Conservation (phyloP, 2,888 invertebrate species). For the Cephus pulcher region DNA sequence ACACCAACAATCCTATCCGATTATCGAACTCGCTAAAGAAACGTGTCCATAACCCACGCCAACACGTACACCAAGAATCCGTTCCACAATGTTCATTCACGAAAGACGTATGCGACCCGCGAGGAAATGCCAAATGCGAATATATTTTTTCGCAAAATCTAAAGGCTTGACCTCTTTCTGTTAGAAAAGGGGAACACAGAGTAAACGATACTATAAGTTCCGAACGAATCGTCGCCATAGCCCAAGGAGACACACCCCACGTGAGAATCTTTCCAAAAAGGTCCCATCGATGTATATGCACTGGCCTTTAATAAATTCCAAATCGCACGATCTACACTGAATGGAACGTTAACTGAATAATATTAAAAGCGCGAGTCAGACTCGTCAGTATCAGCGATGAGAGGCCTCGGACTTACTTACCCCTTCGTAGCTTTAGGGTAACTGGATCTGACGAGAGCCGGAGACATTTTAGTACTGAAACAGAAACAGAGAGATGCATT, state of each 20-base stretch:
- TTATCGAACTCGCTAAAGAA: neutral
- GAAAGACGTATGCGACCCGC: neutral
- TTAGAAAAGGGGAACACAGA: neutral
- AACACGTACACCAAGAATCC: neutral
- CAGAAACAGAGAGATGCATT: conserved; percentile 56
- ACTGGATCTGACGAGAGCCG: conserved; percentile 91
- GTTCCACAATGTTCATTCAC: neutral
- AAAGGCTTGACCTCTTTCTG: neutral
- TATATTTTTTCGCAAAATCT: neutral
- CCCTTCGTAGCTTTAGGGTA: conserved; percentile 90
- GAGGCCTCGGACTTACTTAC: conserved; percentile 70
- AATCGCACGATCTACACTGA: neutral
- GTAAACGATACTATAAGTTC: neutral
- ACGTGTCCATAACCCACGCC: neutral
- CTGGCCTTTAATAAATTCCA: neutral
- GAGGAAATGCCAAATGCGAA: neutral
- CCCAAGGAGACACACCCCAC: neutral
- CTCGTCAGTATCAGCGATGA: neutral
- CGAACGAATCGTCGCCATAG: neutral
- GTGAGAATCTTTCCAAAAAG: neutral
- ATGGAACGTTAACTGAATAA: neutral
- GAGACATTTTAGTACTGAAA: conserved; percentile 93
- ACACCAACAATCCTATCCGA: neutral
- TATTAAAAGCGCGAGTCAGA: neutral
- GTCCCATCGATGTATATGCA: neutral